phyloP scores from a whole-genome alignment of 2,888 invertebrate species.

The Minunthozetes semirufus region DNA sequence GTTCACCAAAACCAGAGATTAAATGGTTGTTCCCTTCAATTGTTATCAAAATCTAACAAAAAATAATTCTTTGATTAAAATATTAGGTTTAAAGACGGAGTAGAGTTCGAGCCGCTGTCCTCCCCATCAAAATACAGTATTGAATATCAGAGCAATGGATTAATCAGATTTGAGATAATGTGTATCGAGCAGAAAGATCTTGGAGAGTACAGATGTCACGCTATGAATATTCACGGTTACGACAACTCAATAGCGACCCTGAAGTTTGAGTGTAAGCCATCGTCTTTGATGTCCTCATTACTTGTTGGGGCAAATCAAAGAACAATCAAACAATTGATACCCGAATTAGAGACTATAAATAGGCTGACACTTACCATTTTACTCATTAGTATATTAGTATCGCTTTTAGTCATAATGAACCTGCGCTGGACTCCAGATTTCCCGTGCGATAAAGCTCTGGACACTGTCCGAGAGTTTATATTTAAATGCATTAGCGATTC shows the following conservation, averaged over 20 bases:
- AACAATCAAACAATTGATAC: not conserved
- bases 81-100: slow-evolving; percentile 50
- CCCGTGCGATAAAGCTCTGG: slow-evolving; percentile 16
- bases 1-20: slow-evolving; percentile 76
- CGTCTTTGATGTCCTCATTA: not conserved
- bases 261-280: slow-evolving; percentile 63
- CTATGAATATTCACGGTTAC: slow-evolving; percentile 76
- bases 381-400: not conserved
- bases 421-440: not conserved
- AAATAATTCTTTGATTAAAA: not conserved
- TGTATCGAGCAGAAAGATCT: slow-evolving; percentile 65
- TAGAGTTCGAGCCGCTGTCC: slow-evolving; percentile 63
- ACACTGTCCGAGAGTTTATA: slow-evolving; percentile 23
- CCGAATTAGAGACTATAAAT: not conserved
- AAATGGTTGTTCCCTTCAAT: slow-evolving; percentile 58
- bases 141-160: slow-evolving; percentile 72
- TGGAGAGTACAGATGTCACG: slow-evolving; percentile 73
- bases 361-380: not conserved
- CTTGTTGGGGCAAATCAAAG: not conserved
- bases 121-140: slow-evolving; percentile 68
- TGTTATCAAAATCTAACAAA: not conserved
- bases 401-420: not conserved
- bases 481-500: slow-evolving; percentile 12
- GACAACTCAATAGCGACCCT: slow-evolving; percentile 71
- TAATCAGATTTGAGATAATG: slow-evolving; percentile 70